Conservation (phyloP, 2,797 vertebrate species). For the Sarcophilus harrisii region DNA sequence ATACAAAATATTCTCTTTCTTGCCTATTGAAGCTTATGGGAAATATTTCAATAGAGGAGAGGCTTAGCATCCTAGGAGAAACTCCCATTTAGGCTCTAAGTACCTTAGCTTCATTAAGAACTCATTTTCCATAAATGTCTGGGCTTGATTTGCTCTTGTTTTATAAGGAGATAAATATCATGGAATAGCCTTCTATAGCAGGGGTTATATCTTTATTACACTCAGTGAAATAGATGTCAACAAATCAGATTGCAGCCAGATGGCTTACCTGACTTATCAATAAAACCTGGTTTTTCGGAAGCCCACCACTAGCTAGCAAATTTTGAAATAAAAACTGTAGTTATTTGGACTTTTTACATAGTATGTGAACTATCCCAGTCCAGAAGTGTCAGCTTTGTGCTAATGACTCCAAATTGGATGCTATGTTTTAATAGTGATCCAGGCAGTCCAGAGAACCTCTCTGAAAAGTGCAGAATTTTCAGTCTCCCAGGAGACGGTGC, state of each 20-base stretch:
- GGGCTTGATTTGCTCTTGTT: constrained; percentile 82
- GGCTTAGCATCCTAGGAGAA: constrained; percentile 80
- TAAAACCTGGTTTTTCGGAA: constrained; percentile 84
- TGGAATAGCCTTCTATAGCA: constrained; percentile 84
- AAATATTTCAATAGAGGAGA: constrained; percentile 76
- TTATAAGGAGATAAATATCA: constrained; percentile 84
- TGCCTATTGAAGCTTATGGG: constrained; percentile 76
- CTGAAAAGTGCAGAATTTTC: neutral
- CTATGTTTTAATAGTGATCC: neutral
- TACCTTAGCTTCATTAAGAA: constrained; percentile 83
- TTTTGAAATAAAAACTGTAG: constrained; percentile 69
- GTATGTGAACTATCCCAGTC: constrained; percentile 36
- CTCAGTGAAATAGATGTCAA: constrained; percentile 82
- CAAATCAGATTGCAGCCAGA: constrained; percentile 85
- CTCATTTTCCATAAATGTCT: constrained; percentile 84
- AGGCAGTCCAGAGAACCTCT: neutral
- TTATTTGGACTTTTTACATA: constrained; percentile 53
- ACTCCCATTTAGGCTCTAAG: constrained; percentile 82
- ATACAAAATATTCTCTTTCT: constrained; percentile 73
- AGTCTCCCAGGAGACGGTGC: neutral
- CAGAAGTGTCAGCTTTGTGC: neutral
- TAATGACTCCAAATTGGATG: neutral
- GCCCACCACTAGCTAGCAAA: constrained; percentile 74
- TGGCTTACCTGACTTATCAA: constrained; percentile 84
- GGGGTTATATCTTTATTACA: constrained; percentile 86